A percentile compares a stretch with the other conserved stretches of the same genome.
Evolutionary conservation across 1,140 invertebrate genomes (phyloP).

Genomic region (Drosophila sulfurigaster): DNA sequence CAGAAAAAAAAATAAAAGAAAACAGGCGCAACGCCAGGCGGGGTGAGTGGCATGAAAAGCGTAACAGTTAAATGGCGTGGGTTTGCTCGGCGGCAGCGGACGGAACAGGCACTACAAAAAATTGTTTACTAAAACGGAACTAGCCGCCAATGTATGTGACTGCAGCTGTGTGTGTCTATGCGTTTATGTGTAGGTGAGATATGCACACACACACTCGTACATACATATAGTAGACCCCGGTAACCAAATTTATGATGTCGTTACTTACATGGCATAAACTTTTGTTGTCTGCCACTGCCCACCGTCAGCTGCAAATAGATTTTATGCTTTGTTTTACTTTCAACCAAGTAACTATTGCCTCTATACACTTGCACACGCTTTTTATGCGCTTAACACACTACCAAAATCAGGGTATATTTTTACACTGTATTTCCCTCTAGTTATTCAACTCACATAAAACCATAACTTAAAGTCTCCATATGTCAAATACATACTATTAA

Average conservation of each 20-base stretch:
- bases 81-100: background rate
- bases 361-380: slow-evolving; percentile 28
- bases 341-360: slow-evolving; percentile 41
- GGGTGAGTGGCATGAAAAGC: slow-evolving; percentile 58
- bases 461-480: no score
- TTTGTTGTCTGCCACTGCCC: slow-evolving; percentile 55
- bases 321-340: slow-evolving; percentile 75
- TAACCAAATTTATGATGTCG: slow-evolving; percentile 81
- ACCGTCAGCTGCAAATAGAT: slow-evolving; percentile 69
- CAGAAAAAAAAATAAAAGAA: background rate
- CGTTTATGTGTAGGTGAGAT: slow-evolving; percentile 50
- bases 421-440: no score
- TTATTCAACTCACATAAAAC: no score
- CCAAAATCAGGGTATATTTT: slow-evolving; percentile 15
- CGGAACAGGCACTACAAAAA: slow-evolving; percentile 39
- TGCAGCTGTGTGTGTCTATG: slow-evolving; percentile 33
- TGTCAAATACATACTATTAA: no score
- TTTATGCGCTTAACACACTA: slow-evolving; percentile 34
- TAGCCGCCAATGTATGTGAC: slow-evolving; percentile 51
- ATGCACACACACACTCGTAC: slow-evolving; percentile 47
- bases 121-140: slow-evolving; percentile 72
- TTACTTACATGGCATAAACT: slow-evolving; percentile 81
- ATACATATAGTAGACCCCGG: slow-evolving; percentile 13
- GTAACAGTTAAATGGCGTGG: slow-evolving; percentile 71
- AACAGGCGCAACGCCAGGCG: slow-evolving; percentile 19